phyloP scores from a whole-genome alignment of 2,888 invertebrate species.

The Elegia similella region DNA sequence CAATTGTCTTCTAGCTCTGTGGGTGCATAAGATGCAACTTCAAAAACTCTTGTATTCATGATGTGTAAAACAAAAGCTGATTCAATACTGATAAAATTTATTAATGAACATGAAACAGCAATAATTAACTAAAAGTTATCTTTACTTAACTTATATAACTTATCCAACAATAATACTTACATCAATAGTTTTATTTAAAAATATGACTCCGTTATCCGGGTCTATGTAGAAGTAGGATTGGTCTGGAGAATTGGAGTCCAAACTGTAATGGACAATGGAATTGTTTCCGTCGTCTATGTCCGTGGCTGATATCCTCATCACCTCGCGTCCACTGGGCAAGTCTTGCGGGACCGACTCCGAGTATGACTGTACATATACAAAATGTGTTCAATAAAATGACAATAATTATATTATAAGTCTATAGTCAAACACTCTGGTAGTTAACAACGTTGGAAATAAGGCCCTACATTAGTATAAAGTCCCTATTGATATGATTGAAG shows the following conservation, averaged over 20 bases:
- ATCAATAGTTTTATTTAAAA: conserved; percentile 84
- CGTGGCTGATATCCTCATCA: conserved; percentile 95
- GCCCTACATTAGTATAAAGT: not conserved
- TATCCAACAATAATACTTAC: conserved; percentile 67
- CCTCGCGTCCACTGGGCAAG: conserved; percentile 85
- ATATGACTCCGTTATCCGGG: conserved; percentile 91
- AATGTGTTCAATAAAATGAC: conserved; percentile 18
- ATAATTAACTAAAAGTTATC: too few relatives aligned
- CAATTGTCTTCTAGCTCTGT: too few relatives aligned
- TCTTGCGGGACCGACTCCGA: conserved; percentile 92
- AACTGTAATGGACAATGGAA: conserved; percentile 89
- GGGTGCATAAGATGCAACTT: too few relatives aligned
- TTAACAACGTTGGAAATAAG: not conserved
- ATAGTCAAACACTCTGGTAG: not conserved
- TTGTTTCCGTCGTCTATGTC: conserved; percentile 96
- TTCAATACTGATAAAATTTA: too few relatives aligned
- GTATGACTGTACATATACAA: conserved; percentile 65
- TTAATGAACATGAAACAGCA: too few relatives aligned
- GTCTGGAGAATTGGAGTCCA: conserved; percentile 73
- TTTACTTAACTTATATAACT: too few relatives aligned
- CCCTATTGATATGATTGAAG: not conserved
- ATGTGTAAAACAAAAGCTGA: too few relatives aligned
- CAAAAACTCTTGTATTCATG: too few relatives aligned
- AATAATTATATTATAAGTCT: conserved; percentile 1
- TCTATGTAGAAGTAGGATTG: conserved; percentile 90